These are phyloP conservation scores for Pomatostomus ruficeps DNA, from an alignment of 2,113 vertebrate species.

Conservation along the genomic window DNA sequence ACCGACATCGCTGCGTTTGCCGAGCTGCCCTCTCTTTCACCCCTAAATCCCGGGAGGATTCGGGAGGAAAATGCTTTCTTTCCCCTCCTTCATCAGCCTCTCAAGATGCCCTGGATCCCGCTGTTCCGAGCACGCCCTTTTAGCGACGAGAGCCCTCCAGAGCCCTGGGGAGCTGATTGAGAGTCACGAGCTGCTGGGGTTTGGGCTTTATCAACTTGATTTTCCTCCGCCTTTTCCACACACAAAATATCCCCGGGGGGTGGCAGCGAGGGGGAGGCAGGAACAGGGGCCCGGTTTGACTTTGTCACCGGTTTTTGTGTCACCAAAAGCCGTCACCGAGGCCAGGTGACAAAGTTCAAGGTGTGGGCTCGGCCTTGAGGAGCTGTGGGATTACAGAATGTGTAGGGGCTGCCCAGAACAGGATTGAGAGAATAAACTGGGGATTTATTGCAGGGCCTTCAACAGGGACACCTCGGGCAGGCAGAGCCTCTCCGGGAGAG, in stretches of 20 bases:
- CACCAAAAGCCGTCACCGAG: not conserved
- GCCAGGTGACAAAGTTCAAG: not conserved
- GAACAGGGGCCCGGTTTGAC: not conserved
- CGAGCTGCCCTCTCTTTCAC: not conserved
- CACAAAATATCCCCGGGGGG: not conserved
- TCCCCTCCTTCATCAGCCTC: not conserved
- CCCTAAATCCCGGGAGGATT: not conserved
- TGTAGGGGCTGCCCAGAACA: no score
- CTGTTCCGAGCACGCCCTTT: constrained; percentile 1
- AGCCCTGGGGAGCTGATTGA: constrained; percentile 36
- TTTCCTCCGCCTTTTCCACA: not conserved
- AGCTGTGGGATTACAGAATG: no score
- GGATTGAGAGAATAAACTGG: no score
- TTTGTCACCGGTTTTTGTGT: not conserved
- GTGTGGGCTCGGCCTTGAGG: not conserved
- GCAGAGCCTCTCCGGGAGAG: no score
- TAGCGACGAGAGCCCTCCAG: constrained; percentile 24
- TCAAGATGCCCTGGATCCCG: constrained; percentile 21
- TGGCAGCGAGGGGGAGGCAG: not conserved
- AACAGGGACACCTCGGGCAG: no score
- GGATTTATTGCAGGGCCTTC: no score
- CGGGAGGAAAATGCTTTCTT: constrained; percentile 11
- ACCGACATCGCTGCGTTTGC: not conserved
- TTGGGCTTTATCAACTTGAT: constrained; percentile 23
- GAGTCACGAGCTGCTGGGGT: constrained; percentile 27